These are phyloP conservation scores for Polydrusus cervinus DNA, from an alignment of 2,888 invertebrate genomes.

Conservation along the genomic window DNA sequence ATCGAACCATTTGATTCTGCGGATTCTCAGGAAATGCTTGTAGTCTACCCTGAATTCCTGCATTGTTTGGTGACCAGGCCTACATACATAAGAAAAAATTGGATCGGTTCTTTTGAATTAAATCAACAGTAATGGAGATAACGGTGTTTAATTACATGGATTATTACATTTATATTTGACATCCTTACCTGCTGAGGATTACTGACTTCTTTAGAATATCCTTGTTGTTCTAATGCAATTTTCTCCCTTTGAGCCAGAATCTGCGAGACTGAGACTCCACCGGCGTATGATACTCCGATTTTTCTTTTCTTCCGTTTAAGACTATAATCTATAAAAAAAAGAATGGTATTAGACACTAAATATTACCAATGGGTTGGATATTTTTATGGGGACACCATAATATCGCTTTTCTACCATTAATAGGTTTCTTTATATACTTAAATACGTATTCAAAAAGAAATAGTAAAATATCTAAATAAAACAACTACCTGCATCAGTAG, in stretches of 20 bases:
- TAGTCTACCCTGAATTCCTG: slow-evolving; percentile 59
- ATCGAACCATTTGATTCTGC: slow-evolving; percentile 65
- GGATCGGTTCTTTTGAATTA: background rate
- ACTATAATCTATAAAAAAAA: slow-evolving; percentile 71
- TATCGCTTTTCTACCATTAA: background rate
- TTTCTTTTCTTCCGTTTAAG: slow-evolving; percentile 80
- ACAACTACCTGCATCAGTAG: too few species aligned
- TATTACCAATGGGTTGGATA: background rate
- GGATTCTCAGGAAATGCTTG: slow-evolving; percentile 64
- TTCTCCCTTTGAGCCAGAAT: slow-evolving; percentile 79
- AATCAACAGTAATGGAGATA: too few species aligned
- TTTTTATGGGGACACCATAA: background rate
- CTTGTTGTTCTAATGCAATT: slow-evolving; percentile 72
- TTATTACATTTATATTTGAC: background rate
- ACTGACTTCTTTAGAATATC: slow-evolving; percentile 64
- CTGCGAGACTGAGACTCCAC: slow-evolving; percentile 78
- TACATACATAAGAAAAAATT: slow-evolving; percentile 51
- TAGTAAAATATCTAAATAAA: too few species aligned
- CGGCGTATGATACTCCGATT: slow-evolving; percentile 74
- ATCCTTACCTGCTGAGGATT: slow-evolving; percentile 65
- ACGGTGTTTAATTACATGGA: too few species aligned
- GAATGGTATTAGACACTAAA: background rate
- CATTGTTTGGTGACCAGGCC: slow-evolving; percentile 63
- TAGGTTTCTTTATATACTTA: too few species aligned
- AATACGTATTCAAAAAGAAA: background rate